phyloP scores from a whole-genome alignment of 2,888 invertebrate genomes.

The Peribatodes rhomboidaria region DNA sequence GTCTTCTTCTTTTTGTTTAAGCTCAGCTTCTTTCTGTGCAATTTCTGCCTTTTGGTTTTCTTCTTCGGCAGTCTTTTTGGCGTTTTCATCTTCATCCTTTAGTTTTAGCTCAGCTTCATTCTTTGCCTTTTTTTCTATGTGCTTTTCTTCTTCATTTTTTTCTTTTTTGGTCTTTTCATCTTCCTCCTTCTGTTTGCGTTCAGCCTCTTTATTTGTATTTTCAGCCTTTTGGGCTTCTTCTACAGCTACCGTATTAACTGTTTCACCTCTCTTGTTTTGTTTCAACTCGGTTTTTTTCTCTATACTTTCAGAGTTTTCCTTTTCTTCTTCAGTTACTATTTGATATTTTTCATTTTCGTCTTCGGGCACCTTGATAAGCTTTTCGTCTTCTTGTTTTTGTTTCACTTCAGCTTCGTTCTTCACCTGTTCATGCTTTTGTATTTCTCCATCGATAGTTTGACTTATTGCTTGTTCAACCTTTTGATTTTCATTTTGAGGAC shows the following conservation, averaged over 20 bases:
- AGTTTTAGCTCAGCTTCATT: conserved; percentile 14
- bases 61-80: conserved; percentile 1
- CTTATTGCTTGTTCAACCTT: neutral
- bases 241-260: neutral
- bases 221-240: conserved; percentile 25
- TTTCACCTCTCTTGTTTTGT: conserved; percentile 18
- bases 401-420: neutral
- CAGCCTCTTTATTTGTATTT: no score
- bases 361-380: no score
- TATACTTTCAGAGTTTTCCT: neutral
- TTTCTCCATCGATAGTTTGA: neutral
- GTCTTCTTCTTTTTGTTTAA: conserved; percentile 20
- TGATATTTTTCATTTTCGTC: neutral
- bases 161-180: neutral
- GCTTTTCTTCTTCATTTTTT: conserved; percentile 4
- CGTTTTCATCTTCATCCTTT: conserved; percentile 13
- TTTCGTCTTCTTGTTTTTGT: conserved; percentile 14
- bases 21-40: conserved; percentile 19
- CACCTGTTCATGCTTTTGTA: neutral
- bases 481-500: neutral
- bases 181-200: conserved; percentile 6
- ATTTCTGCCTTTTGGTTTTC: conserved; percentile 3
- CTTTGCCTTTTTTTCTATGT: conserved; percentile 30
- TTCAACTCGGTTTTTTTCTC: neutral
- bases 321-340: conserved; percentile 32